Conservation (phyloP, 2,113 vertebrate species). For the Recurvirostra avosetta region DNA sequence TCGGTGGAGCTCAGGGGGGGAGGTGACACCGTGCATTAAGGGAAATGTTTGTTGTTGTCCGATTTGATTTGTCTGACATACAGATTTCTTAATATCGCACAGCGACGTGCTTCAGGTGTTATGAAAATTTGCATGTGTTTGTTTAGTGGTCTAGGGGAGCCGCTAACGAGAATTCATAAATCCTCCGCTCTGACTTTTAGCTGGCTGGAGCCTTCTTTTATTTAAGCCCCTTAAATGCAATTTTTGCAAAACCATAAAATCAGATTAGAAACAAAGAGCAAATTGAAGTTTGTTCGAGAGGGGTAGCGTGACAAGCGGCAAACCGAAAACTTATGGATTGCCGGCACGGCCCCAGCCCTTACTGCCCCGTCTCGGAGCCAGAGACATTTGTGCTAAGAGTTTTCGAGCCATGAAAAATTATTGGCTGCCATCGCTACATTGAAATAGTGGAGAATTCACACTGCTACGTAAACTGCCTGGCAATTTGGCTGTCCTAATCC, state of each 20-base stretch:
- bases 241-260: not conserved
- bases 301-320: not conserved
- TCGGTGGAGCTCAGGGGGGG: not conserved
- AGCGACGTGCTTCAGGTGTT: not conserved
- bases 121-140: not conserved
- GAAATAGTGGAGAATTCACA: not conserved
- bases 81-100: not conserved
- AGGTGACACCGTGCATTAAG: not conserved
- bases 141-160: not conserved
- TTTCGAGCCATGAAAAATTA: not conserved
- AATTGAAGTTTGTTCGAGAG: not conserved
- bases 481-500: not conserved
- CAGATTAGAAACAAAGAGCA: not conserved
- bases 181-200: accelerated
- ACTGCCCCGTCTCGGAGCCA: not conserved
- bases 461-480: not conserved
- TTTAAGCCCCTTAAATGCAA: not conserved
- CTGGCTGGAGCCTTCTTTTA: not conserved
- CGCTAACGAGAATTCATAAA: not conserved
- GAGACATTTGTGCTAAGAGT: accelerated
- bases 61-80: not conserved
- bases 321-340: not conserved
- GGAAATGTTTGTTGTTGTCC: not conserved
- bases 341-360: not conserved
- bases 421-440: accelerated